phyloP scores from a whole-genome alignment of 2,113 vertebrate species.

The Sporophila hypoxantha region DNA sequence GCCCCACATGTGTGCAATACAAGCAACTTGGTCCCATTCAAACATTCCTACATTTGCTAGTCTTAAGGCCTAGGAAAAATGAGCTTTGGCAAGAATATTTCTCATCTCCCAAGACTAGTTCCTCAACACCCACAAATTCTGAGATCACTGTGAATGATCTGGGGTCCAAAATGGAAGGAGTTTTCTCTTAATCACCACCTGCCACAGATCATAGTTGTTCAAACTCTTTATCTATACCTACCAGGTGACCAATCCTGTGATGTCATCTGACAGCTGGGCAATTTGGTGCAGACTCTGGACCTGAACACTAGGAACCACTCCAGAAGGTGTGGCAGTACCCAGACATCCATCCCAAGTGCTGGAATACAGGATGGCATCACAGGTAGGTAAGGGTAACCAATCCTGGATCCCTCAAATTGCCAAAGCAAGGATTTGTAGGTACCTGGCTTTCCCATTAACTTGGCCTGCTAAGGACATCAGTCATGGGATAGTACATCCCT shows the following conservation, averaged over 20 bases:
- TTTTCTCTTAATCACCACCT: neutral
- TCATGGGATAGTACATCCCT: neutral
- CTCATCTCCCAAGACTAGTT: neutral
- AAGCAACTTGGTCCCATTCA: neutral
- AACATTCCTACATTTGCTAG: neutral
- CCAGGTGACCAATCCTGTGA: neutral
- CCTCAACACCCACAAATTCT: neutral
- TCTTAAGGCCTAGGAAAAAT: neutral
- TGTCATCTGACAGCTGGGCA: neutral
- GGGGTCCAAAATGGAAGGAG: neutral
- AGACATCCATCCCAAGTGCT: rapidly evolving
- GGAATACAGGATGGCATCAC: neutral
- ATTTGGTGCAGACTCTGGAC: neutral
- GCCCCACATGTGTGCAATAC: no score
- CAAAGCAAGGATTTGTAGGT: neutral
- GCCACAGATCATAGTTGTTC: neutral
- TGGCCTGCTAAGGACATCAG: neutral
- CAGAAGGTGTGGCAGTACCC: neutral
- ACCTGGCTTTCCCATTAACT: neutral
- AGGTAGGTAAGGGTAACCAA: neutral
- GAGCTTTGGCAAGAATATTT: neutral
- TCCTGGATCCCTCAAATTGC: neutral
- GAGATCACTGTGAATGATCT: neutral
- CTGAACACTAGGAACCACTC: neutral
- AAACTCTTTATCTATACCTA: neutral